Evolutionary conservation across 1,140 invertebrate genomes (phyloP).

Genomic region (Orussus abietinus): DNA sequence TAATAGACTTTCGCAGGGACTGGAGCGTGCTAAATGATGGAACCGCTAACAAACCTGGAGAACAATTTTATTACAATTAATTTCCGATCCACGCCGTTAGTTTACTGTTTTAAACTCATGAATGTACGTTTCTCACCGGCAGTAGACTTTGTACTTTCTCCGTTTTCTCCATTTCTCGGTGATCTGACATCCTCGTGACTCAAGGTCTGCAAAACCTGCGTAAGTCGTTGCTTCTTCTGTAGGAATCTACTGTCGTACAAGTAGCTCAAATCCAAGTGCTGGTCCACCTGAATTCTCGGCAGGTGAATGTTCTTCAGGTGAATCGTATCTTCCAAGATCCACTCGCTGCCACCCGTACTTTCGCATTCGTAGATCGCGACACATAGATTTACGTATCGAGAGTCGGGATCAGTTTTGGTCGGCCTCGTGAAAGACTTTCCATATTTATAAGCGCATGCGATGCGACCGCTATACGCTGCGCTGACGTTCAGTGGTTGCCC

Average conservation of each 20-base stretch:
- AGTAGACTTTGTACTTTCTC: slow-evolving; percentile 36
- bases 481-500: slow-evolving; percentile 89
- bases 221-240: slow-evolving; percentile 72
- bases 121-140: slow-evolving; percentile 35
- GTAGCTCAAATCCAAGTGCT: slow-evolving; percentile 78
- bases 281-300: slow-evolving; percentile 75
- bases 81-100: neutral
- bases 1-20: slow-evolving; percentile 81
- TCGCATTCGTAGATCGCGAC: slow-evolving; percentile 99
- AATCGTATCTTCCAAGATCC: slow-evolving; percentile 98
- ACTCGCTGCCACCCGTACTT: slow-evolving; percentile 95
- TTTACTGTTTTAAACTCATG: slow-evolving; percentile 5
- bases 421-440: slow-evolving; percentile 80
- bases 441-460: slow-evolving; percentile 94
- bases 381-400: slow-evolving; percentile 86
- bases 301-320: slow-evolving; percentile 84
- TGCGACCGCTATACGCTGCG: slow-evolving; percentile 93
- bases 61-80: neutral
- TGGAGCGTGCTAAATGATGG: slow-evolving; percentile 91
- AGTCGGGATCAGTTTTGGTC: slow-evolving; percentile 72
- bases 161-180: slow-evolving; percentile 46
- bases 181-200: slow-evolving; percentile 57
- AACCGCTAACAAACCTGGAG: slow-evolving; percentile 72
- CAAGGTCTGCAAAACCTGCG: slow-evolving; percentile 63
- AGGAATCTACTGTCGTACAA: slow-evolving; percentile 77